Evolutionary conservation across 2,797 vertebrate species (phyloP).

Genomic region (Sebastes diaconus): DNA sequence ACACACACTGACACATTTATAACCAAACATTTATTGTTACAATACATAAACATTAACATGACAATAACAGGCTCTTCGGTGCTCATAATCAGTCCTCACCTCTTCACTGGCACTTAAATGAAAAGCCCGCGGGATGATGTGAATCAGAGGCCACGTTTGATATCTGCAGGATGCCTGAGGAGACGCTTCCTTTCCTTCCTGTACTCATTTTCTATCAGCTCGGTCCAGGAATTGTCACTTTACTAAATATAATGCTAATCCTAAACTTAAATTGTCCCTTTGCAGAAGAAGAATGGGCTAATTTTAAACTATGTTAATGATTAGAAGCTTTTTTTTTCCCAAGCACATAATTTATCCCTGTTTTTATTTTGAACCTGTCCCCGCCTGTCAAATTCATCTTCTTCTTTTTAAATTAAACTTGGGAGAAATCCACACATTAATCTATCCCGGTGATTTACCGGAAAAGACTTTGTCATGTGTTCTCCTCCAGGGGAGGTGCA

Average conservation of each 20-base stretch:
- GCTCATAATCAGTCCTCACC: slow-evolving; percentile 16
- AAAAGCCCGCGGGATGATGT: slow-evolving; percentile 17
- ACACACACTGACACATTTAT: not conserved
- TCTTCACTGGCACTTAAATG: slow-evolving; percentile 10
- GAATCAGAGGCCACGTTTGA: slow-evolving; percentile 44
- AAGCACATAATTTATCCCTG: not conserved
- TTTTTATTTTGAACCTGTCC: not conserved
- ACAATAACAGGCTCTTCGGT: slow-evolving; percentile 14
- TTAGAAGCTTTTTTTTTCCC: not conserved
- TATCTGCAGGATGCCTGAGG: slow-evolving; percentile 18
- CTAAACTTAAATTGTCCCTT: slow-evolving; percentile 3
- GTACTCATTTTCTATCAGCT: not conserved
- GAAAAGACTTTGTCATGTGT: not conserved
- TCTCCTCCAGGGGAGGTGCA: slow-evolving; percentile 64
- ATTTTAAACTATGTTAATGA: slow-evolving; percentile 1
- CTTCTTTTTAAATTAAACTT: not conserved
- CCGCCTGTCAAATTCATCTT: not conserved
- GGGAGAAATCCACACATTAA: not conserved
- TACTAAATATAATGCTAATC: slow-evolving; percentile 8
- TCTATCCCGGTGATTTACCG: not conserved
- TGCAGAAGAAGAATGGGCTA: slow-evolving; percentile 5
- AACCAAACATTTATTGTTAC: slow-evolving; percentile 15
- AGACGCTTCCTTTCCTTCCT: slow-evolving; percentile 1
- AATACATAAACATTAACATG: slow-evolving; percentile 38
- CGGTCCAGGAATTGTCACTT: slow-evolving; percentile 8